Base-by-base conservation (phyloP, 2,888 invertebrate genomes). In the Ceramica pisi region DNA sequence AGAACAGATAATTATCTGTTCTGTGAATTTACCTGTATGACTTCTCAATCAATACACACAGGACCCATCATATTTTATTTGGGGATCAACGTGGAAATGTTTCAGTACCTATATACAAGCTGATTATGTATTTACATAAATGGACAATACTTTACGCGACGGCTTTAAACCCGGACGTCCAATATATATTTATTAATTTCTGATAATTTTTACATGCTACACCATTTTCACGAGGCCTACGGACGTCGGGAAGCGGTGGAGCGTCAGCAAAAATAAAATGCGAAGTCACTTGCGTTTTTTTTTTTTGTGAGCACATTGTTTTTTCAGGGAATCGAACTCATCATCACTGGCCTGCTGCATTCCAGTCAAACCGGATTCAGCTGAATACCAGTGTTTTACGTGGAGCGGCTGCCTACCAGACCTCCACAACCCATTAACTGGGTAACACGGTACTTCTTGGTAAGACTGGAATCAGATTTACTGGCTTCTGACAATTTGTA, bases 161-260 rank as follows among this genome's bases (percentile, higher is more conserved):
- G 76, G 73, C 71, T 78, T 80, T 76, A 76, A 80, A 60, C 55
- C 75, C 61, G 70, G 62, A 75, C 76, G 69, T 65, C 57, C 75
- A 76, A 79, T 78, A 80, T 83, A 80, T 80, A 84, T 83, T 84
- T 89, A 90, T 90, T 90, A 90, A 91, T 89, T 87, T 87, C 85
- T 83, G 88, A 89, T 90, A 85, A 89, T 92, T 92, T 92, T 92
- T 91, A 87, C 88, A 86, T 83, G 84, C 78, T 71, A 75, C 82
- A 76, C 83, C 86, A 84, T 88, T 91, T 92, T 88, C 89, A 88
- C 75, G 83, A 81, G 86, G 90, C 87, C 88, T 87, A 82, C 78
- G 75, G 53, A 67, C 78, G 80, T 71, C 77, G 84, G 79, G 63
- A 81, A 75, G 67, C 62, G 67, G 50, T 6, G 88, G 89, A 93